These are phyloP conservation scores for Archips xylosteana DNA, from an alignment of 2,888 invertebrate genomes.

Conservation along the genomic window DNA sequence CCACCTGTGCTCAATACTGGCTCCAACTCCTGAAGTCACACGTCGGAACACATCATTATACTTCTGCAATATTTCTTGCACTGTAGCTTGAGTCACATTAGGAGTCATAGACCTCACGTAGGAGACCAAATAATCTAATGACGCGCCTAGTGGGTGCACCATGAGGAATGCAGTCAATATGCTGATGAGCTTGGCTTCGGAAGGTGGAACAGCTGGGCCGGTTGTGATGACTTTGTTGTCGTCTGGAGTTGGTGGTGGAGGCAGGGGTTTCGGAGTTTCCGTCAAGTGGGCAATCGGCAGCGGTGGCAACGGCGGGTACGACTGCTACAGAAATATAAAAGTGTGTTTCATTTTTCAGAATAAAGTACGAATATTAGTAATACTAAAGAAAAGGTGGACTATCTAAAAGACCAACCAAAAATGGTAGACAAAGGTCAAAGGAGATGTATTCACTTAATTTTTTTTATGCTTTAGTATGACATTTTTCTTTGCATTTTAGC, in stretches of 20 bases:
- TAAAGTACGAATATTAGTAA: too few relatives aligned
- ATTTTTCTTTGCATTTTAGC: too few relatives aligned
- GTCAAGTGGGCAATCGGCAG: constrained; percentile 49
- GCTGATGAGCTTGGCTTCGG: constrained; percentile 73
- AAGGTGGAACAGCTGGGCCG: constrained; percentile 52
- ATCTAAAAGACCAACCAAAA: background rate
- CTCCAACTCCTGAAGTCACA: constrained; percentile 61
- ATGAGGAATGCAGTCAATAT: constrained; percentile 73
- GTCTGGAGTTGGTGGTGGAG: constrained; percentile 55
- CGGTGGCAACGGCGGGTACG: constrained; percentile 52
- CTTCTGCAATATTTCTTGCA: constrained; percentile 61
- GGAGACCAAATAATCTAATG: constrained; percentile 67
- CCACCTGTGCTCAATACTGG: constrained; percentile 67
- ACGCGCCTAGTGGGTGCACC: constrained; percentile 72
- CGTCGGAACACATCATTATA: constrained; percentile 64
- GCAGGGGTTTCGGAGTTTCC: constrained; percentile 42
- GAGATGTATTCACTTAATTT: too few relatives aligned
- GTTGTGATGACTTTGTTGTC: constrained; percentile 46
- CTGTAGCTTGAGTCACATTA: constrained; percentile 55
- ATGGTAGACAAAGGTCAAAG: too few relatives aligned
- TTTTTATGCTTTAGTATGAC: too few relatives aligned
- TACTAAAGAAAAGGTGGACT: background rate
- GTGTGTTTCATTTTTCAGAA: background rate
- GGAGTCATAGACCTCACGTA: constrained; percentile 69
- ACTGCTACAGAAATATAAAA: constrained; percentile 38